Percentiles rank a stretch among this genome's conserved stretches.
phyloP scores from a whole-genome alignment of 2,797 vertebrate genomes.

The Crocidura indochinensis region DNA sequence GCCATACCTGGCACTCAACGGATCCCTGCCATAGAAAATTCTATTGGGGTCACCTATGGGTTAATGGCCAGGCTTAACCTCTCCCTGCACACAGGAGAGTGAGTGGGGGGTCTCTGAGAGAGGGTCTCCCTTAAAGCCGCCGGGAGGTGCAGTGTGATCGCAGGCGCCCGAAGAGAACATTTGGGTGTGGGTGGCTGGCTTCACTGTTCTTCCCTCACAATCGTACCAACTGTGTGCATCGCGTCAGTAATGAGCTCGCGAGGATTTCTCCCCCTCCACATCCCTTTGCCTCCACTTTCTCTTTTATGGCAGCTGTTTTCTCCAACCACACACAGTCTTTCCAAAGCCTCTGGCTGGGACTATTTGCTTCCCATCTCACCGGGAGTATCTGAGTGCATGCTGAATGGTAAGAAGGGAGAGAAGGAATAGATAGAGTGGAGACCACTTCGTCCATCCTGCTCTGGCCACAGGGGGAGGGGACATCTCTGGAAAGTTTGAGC shows the following conservation, averaged over 20 bases:
- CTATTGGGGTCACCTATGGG: constrained; percentile 90
- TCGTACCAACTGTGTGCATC: constrained; percentile 73
- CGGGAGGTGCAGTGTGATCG: constrained; percentile 51
- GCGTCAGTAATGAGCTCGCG: constrained; percentile 73
- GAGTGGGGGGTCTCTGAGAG: constrained; percentile 73
- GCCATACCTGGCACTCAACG: constrained; percentile 91
- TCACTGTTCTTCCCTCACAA: constrained; percentile 78
- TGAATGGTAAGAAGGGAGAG: constrained; percentile 13
- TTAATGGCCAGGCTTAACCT: constrained; percentile 92
- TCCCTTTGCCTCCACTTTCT: constrained; percentile 66
- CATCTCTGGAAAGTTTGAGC: constrained; percentile 74
- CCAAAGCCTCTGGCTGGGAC: constrained; percentile 19
- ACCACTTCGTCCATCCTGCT: neutral
- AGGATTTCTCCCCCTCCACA: constrained; percentile 78
- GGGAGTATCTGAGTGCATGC: constrained; percentile 20
- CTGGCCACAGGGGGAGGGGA: neutral
- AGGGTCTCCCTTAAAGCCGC: constrained; percentile 67
- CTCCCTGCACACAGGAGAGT: constrained; percentile 86
- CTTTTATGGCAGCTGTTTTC: constrained; percentile 51
- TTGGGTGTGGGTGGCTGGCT: constrained; percentile 80
- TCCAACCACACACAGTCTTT: constrained; percentile 58
- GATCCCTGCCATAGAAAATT: constrained; percentile 87
- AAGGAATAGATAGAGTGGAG: neutral
- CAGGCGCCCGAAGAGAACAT: constrained; percentile 77
- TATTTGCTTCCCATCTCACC: constrained; percentile 40